A percentile compares a stretch with the other conserved stretches of the same genome.
Conservation (phyloP, 2,797 vertebrate species). For the Buphagus erythrorhynchus region DNA sequence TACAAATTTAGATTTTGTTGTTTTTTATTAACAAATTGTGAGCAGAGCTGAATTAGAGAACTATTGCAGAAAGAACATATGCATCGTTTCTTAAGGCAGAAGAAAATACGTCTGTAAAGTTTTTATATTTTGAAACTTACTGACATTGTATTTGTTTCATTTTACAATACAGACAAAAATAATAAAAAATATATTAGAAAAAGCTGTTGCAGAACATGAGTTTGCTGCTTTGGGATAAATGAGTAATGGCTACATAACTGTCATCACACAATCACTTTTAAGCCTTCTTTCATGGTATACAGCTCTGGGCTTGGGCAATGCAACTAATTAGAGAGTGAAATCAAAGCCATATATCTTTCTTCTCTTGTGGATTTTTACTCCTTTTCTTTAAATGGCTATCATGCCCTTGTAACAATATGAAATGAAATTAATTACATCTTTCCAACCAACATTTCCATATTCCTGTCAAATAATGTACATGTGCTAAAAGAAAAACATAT, state of each 20-base stretch:
- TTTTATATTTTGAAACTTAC: neutral
- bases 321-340: constrained; percentile 37
- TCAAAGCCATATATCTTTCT: constrained; percentile 37
- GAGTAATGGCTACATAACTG: constrained; percentile 38
- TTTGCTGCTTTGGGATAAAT: constrained; percentile 15
- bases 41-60: neutral
- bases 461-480: neutral
- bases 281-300: constrained; percentile 9
- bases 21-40: neutral
- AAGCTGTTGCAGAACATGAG: constrained; percentile 13
- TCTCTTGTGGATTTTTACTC: neutral
- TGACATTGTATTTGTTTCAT: neutral
- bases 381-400: neutral
- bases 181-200: neutral
- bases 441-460: neutral
- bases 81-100: neutral
- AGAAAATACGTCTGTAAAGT: neutral
- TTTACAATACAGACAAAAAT: neutral
- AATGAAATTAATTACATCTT: neutral
- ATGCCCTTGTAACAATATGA: neutral
- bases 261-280: constrained; percentile 47
- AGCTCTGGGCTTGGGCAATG: neutral
- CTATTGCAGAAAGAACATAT: neutral
- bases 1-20: neutral
- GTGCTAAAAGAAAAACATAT: neutral